Evolutionary conservation across 2,888 invertebrate genomes (phyloP), one percentile per base, ranked within the genome.

Genomic region (Drymonia ruficornis): DNA sequence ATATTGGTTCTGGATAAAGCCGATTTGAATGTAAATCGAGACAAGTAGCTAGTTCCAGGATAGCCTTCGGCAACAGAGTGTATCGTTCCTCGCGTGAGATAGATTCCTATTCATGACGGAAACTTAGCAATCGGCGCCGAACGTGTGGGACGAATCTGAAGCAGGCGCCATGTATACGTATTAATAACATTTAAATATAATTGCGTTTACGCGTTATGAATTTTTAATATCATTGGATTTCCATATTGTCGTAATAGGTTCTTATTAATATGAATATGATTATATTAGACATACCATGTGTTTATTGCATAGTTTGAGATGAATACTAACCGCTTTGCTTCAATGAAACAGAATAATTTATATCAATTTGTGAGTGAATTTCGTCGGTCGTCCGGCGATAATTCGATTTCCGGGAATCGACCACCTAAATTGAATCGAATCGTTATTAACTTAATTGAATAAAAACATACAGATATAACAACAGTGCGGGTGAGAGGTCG

Each of bases 11-110:
- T 71, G 75, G 73, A 79, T 77, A 76, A 75, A 74, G 71, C 61
- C 78, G 74, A 80, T 81, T 80, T 81, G 76, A 78, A 80, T 81
- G 74, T 77, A 81, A 81, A 81, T 81, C 80, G 76, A 72, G 66
- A 76, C 76, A 80, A 80, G 76, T 80, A 72, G 72, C 73, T 74
- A 71, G 70, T 70, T 75, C 70, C 68, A 72, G 64, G 71, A 69
- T 80, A 72, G 77, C 75, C 76, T 70, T 70, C 66, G 70, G 67
- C 70, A 66, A 72, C 77, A 74, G 76, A 75, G 55, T 63, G 61
- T 76, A 78, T 77, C 74, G 75, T 73, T 76, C 76, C 69, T 70
- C 70, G 71, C 73, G 69, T 74, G 75, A 75, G 74, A 75, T 78
- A 67, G 70, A 67, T 75, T 78, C 74, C 71, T 63, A 61, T 66